Evolutionary conservation across 2,113 vertebrate species (phyloP).

Genomic region (Gobius niger): DNA sequence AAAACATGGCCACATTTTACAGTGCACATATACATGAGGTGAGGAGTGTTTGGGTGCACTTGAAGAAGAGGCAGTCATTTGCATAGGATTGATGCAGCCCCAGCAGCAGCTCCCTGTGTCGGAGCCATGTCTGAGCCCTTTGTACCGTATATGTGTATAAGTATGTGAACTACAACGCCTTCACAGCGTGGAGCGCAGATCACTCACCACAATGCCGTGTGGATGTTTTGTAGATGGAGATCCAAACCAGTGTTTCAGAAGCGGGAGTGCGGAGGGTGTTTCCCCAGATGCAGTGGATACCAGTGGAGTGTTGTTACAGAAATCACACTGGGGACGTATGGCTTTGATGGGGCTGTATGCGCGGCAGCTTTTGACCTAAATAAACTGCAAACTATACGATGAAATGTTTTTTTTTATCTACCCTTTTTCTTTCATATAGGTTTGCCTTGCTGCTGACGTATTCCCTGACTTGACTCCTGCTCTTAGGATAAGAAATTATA

Average conservation of each 20-base stretch:
- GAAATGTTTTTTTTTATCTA: not conserved
- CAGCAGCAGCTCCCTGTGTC: slow-evolving; percentile 35
- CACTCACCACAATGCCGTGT: not conserved
- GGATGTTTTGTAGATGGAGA: not conserved
- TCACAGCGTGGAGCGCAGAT: slow-evolving; percentile 16
- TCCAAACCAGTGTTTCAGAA: not conserved
- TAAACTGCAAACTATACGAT: not conserved
- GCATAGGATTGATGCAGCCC: slow-evolving; percentile 67
- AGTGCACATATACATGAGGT: slow-evolving; percentile 28
- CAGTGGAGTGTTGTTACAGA: not conserved
- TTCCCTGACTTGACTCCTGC: no score
- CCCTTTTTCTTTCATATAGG: no score
- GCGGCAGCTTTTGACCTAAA: not conserved
- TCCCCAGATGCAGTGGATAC: not conserved
- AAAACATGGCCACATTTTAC: not conserved
- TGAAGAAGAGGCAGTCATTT: slow-evolving; percentile 49
- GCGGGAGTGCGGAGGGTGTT: not conserved
- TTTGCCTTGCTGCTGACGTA: no score
- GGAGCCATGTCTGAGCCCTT: slow-evolving; percentile 51
- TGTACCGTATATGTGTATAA: slow-evolving; percentile 2
- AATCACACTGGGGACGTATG: not conserved
- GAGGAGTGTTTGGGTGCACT: slow-evolving; percentile 34
- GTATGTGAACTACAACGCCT: slow-evolving; percentile 19
- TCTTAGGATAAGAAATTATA: no score
- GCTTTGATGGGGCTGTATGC: slow-evolving; percentile 1